A percentile compares a stretch with the other conserved stretches of the same genome.
Conservation (phyloP, 64 coral and sea anemone species). For the Orbicella faveolata region DNA sequence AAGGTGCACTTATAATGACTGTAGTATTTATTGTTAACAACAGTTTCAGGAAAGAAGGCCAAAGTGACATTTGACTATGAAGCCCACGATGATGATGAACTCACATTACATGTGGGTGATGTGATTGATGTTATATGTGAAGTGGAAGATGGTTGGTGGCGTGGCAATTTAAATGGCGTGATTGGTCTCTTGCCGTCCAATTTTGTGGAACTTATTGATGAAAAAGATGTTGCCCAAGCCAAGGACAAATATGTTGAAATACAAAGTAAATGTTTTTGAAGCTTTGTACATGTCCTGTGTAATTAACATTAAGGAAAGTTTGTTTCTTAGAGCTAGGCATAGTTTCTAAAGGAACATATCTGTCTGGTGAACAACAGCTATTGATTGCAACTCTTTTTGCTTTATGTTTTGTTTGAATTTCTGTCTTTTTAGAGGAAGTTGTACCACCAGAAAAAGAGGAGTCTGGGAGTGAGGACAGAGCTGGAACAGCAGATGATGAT, state of each 20-base stretch:
- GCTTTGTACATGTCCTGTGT: neutral
- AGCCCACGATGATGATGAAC: slow-evolving; percentile 75
- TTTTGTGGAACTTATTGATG: slow-evolving; percentile 82
- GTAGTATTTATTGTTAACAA: neutral
- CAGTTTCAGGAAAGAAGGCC: slow-evolving; percentile 67
- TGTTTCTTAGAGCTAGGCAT: neutral
- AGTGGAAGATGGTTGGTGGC: slow-evolving; percentile 92
- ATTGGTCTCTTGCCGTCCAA: slow-evolving; percentile 91
- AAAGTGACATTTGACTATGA: slow-evolving; percentile 88
- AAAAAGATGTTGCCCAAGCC: slow-evolving; percentile 15
- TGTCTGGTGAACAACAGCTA: no score
- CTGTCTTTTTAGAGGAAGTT: neutral
- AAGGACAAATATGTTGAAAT: neutral
- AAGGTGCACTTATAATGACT: no score
- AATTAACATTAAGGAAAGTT: no score
- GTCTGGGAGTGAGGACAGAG: neutral
- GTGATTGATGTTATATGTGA: slow-evolving; percentile 63
- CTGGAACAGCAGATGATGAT: slow-evolving; percentile 1
- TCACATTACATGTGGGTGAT: slow-evolving; percentile 61
- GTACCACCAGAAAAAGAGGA: slow-evolving; percentile 10
- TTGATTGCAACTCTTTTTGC: no score
- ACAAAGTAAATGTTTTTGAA: neutral
- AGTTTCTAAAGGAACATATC: no score
- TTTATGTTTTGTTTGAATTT: no score
- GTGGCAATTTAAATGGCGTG: slow-evolving; percentile 51